phyloP scores from a whole-genome alignment of 2,888 invertebrate genomes.

The Xylota segnis region DNA sequence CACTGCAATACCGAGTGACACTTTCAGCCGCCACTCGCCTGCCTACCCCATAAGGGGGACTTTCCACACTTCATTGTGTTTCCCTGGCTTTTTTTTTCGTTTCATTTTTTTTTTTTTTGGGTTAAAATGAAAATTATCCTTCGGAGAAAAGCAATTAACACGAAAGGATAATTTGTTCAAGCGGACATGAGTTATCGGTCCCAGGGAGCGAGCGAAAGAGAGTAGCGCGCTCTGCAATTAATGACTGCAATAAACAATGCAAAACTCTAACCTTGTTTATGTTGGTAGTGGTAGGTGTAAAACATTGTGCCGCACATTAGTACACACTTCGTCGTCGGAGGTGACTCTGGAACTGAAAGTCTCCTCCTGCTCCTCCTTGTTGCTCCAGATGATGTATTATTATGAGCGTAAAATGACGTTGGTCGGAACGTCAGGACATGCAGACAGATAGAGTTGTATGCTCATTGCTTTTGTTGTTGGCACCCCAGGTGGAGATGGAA shows the following conservation, averaged over 20 bases:
- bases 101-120: conserved; percentile 27
- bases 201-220: conserved; percentile 13
- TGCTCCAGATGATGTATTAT: conserved; percentile 44
- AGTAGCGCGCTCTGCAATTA: conserved; percentile 58
- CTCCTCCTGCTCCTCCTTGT: conserved; percentile 10
- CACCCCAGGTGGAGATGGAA: conserved; percentile 7
- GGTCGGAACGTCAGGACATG: neutral
- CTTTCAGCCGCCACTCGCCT: neutral
- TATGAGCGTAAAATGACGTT: conserved; percentile 19
- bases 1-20: conserved; percentile 27
- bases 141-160: conserved; percentile 74
- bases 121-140: conserved; percentile 58
- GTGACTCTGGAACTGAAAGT: neutral
- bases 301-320: conserved; percentile 18
- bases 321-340: neutral
- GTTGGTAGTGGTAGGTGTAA: neutral
- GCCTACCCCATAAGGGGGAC: neutral
- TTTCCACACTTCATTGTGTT: neutral
- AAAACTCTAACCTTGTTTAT: conserved; percentile 20
- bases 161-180: conserved; percentile 72
- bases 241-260: conserved; percentile 67
- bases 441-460: conserved; percentile 43
- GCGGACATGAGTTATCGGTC: conserved; percentile 70
- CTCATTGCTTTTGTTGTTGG: conserved; percentile 23
- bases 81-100: too few species aligned